phyloP scores from a whole-genome alignment of 2,113 vertebrate genomes.

The Eidolon helvum region DNA sequence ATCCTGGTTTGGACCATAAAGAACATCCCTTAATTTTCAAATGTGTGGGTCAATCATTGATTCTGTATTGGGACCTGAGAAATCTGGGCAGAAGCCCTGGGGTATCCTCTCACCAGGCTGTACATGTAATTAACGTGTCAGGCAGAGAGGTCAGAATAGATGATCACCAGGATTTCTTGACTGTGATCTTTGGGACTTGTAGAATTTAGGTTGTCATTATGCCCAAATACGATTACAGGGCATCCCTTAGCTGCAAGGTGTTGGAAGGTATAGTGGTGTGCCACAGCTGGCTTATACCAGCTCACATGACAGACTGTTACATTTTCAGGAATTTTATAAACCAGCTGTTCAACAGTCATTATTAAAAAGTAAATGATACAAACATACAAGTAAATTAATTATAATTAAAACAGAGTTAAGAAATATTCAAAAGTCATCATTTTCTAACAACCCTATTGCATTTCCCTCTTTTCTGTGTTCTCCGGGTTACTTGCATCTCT shows the following conservation, averaged over 20 bases:
- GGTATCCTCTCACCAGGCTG: neutral
- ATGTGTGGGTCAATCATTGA: neutral
- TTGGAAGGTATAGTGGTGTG: too few relatives aligned
- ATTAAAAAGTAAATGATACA: neutral
- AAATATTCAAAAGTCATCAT: neutral
- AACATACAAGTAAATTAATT: neutral
- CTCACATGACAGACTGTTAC: neutral
- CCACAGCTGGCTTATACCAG: neutral
- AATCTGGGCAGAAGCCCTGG: neutral
- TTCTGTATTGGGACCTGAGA: neutral
- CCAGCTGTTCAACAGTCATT: neutral
- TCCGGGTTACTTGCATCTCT: neutral
- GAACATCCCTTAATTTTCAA: neutral
- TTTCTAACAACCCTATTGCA: neutral
- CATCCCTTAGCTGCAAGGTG: neutral
- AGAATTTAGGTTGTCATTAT: neutral
- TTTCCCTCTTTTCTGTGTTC: neutral
- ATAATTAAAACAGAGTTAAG: neutral
- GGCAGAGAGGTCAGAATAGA: neutral
- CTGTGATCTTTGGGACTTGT: neutral
- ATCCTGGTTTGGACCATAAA: neutral
- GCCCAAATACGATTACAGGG: neutral
- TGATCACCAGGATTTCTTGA: neutral
- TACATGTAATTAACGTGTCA: neutral
- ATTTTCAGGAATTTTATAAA: neutral